Conservation (phyloP, 2,113 vertebrate genomes). For the Brachypteracias leptosomus region DNA sequence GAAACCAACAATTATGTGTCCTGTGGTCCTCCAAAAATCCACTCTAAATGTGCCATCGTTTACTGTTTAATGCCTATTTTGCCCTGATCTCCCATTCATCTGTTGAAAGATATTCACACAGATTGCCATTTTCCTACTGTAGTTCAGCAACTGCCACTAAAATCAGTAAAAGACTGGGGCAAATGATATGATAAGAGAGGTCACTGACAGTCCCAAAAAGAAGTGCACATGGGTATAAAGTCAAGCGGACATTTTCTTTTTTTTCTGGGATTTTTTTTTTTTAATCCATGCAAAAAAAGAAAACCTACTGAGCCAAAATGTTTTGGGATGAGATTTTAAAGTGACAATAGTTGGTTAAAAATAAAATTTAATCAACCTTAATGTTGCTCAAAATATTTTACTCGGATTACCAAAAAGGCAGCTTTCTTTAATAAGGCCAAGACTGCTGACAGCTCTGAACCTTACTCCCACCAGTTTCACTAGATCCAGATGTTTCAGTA, state of each 20-base stretch:
- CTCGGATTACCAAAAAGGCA: neutral
- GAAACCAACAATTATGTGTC: neutral
- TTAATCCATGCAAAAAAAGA: neutral
- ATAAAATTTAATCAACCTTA: neutral
- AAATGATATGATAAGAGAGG: neutral
- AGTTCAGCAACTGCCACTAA: neutral
- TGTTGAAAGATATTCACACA: neutral
- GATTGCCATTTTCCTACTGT: neutral
- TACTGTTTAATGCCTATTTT: neutral
- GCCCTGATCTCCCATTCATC: accelerated
- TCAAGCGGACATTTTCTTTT: neutral
- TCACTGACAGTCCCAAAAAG: neutral
- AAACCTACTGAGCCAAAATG: neutral
- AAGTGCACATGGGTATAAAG: neutral
- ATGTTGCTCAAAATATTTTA: neutral
- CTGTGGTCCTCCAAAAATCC: neutral
- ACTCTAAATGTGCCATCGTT: neutral
- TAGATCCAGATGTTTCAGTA: neutral
- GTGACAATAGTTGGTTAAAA: neutral
- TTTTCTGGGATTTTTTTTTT: neutral
- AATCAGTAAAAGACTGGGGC: neutral
- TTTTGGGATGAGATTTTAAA: neutral
- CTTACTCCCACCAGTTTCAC: neutral
- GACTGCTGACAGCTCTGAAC: neutral
- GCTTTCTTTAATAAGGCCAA: neutral